phyloP scores from a whole-genome alignment of 2,797 vertebrate genomes.

The Cynopterus sphinx region DNA sequence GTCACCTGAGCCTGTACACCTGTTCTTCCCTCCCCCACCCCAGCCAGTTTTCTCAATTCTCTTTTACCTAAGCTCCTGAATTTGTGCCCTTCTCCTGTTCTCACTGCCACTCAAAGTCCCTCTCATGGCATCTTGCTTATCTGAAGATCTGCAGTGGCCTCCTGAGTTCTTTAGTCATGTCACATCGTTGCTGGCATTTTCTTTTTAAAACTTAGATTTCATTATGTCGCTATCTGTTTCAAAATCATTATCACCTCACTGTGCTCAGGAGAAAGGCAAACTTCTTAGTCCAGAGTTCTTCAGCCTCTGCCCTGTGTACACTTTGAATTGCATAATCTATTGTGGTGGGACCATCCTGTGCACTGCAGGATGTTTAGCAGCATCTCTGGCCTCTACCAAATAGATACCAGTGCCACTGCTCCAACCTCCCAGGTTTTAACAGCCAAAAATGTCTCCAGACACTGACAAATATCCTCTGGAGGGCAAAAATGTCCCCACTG shows the following conservation, averaged over 20 bases:
- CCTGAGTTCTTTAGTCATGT: not conserved
- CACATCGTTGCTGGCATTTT: not conserved
- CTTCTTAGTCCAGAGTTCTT: not conserved
- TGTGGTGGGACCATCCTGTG: not conserved
- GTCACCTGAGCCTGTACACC: not conserved
- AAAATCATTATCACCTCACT: not conserved
- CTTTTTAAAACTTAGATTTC: constrained; percentile 25
- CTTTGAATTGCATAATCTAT: fast-evolving
- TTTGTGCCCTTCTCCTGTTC: not conserved
- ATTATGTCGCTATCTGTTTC: not conserved
- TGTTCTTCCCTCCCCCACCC: fast-evolving
- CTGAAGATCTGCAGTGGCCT: not conserved
- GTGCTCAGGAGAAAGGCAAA: not conserved
- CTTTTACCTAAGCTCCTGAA: not conserved
- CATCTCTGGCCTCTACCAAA: not conserved
- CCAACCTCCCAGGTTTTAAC: not conserved
- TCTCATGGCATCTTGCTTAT: not conserved
- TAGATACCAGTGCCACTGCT: no score
- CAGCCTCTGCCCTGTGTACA: not conserved
- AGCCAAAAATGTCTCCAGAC: not conserved
- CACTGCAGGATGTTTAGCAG: fast-evolving
- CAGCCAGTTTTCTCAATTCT: fast-evolving
- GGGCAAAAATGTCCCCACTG: not conserved
- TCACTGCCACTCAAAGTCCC: fast-evolving
- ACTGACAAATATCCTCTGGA: not conserved